Evolutionary conservation across 2,113 vertebrate species (phyloP), one percentile per base, ranked within the genome.

Genomic region (Pongo abelii): DNA sequence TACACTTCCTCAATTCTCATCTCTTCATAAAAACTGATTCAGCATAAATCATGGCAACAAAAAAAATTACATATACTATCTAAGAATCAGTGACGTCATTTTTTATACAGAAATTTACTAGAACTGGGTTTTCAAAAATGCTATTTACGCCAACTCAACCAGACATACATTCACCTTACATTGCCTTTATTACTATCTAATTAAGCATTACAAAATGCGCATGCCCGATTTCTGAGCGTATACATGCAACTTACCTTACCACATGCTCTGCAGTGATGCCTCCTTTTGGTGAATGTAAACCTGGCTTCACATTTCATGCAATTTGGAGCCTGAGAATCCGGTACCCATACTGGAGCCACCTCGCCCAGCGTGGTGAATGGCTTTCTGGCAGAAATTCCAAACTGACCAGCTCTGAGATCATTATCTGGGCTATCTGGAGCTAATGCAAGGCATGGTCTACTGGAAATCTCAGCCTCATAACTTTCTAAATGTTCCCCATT

Each of bases 211-310:
- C 13, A 92, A 84, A 90, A 92, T n/a, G 32, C 9, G 38, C 43
- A 91, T 35, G 80, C 25, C 38, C 84, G 52, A 59, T 61, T 93
- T 85, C 89, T 85, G 59, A 95, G 22, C 16, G 57, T 20, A 93
- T 27, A 50, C 20, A 79, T 30, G 69, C 0, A 90, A 97, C 99
- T 99, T 98, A 99, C 99, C 99, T 99, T 99, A 93, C 99, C 99
- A 92, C 99, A 99, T 85, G 99, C 99, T 99, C 99, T 99, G 99
- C 99, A 99, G 98, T 99, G 99, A 98, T 99, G 99, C 96, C 99
- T 99, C 98, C 99, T 99, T 99, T 99, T 99, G 97, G 99, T 99
- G 98, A 99, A 99, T 90, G 99, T 99, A 98, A 99, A 99, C 98
- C 99, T 99, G 98, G 99, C 99, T 97, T 99, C 99, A 85, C 99